Evolutionary conservation across 2,113 vertebrate genomes (phyloP).

Genomic region (Marmota monax): DNA sequence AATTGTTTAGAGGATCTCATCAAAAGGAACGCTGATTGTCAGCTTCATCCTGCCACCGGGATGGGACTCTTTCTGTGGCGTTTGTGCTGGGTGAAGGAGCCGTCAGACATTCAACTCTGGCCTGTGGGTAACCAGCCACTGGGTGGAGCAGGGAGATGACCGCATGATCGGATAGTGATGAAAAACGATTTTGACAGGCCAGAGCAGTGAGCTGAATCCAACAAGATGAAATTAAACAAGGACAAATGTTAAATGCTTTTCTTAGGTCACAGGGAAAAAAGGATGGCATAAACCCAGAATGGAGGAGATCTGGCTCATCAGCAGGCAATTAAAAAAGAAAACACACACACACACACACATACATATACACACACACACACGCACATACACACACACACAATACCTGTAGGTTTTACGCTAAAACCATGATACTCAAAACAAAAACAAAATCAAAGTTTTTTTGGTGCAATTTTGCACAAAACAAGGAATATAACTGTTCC

Average conservation of each 20-base stretch:
- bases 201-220: conserved; percentile 75
- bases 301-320: neutral
- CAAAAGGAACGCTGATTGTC: neutral
- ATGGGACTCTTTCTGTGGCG: neutral
- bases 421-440: neutral
- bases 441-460: neutral
- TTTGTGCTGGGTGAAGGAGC: neutral
- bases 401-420: neutral
- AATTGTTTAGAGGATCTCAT: neutral
- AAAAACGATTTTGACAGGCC: conserved; percentile 68
- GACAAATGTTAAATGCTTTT: conserved; percentile 78
- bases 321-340: neutral
- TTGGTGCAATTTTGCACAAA: neutral
- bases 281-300: conserved; percentile 8
- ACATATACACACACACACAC: too few relatives aligned
- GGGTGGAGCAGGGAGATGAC: neutral
- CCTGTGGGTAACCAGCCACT: neutral
- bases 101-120: neutral
- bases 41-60: neutral
- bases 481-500: neutral
- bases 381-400: too few relatives aligned
- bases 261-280: conserved; percentile 43
- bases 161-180: conserved; percentile 51
- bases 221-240: conserved; percentile 81
- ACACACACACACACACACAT: too few relatives aligned